Evolutionary conservation across 2,113 vertebrate species (phyloP).

Genomic region (Bubo scandiacus): DNA sequence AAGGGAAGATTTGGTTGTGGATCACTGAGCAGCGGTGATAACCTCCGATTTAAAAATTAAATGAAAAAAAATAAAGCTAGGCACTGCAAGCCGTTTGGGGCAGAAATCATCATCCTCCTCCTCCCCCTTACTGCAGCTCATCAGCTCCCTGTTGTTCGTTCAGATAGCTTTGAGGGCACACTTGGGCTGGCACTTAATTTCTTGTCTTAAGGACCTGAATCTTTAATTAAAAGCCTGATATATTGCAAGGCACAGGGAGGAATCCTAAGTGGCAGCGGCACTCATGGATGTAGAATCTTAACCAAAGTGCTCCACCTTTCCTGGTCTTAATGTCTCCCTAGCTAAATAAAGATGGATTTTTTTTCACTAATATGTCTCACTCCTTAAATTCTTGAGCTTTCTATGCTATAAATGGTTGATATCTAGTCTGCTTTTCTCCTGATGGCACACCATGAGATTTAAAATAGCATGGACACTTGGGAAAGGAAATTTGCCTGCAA

Average conservation of each 20-base stretch:
- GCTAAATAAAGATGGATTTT: background rate
- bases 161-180: background rate
- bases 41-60: background rate
- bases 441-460: background rate
- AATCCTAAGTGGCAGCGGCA: background rate
- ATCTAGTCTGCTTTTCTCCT: background rate
- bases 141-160: background rate
- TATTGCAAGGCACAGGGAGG: background rate
- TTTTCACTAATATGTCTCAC: background rate
- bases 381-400: background rate
- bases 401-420: background rate
- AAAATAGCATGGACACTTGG: background rate
- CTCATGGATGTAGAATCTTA: background rate
- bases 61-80: background rate
- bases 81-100: background rate
- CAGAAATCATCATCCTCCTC: background rate
- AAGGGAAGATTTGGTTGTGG: background rate
- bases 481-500: background rate
- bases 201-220: background rate
- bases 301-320: background rate
- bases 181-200: background rate
- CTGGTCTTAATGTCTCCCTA: background rate
- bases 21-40: background rate
- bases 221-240: constrained; percentile 2
- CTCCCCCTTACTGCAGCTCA: background rate